Percentiles rank a stretch among this genome's conserved stretches.
Conservation (phyloP, 2,113 vertebrate species). For the Podarcis cretensis region DNA sequence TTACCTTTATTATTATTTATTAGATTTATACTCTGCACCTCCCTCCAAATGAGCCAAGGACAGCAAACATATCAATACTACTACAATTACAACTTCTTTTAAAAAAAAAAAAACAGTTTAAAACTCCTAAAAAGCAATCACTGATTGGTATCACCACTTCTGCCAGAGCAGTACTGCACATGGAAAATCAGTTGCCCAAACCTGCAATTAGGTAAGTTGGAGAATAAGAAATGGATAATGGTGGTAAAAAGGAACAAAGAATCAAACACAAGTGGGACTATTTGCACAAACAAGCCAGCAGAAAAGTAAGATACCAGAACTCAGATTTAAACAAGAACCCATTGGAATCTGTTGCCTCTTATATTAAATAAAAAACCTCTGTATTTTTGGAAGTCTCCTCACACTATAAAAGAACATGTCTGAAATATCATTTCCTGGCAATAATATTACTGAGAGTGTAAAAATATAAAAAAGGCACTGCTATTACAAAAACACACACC, state of each 20-base stretch:
- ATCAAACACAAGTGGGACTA: not conserved
- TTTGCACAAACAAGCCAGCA: not conserved
- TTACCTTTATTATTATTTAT: no score
- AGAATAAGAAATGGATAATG: not conserved
- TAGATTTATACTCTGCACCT: no score
- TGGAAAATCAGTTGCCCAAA: not conserved
- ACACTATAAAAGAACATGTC: not conserved
- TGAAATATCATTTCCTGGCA: not conserved
- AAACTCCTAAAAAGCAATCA: no score
- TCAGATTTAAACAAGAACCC: not conserved
- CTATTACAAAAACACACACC: conserved; percentile 21
- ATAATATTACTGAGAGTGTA: not conserved
- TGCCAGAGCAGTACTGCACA: not conserved
- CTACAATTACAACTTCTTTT: no score
- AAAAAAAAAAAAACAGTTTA: no score
- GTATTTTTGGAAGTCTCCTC: not conserved
- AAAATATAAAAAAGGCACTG: not conserved
- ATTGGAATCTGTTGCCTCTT: not conserved
- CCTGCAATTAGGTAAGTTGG: not conserved
- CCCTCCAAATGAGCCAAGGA: no score
- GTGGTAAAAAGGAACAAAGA: not conserved
- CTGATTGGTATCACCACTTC: not conserved
- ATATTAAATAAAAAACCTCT: not conserved
- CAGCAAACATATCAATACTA: no score
- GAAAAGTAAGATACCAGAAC: not conserved